Evolutionary conservation across 2,888 invertebrate genomes (phyloP).

Genomic region (Amphipyra berbera): DNA sequence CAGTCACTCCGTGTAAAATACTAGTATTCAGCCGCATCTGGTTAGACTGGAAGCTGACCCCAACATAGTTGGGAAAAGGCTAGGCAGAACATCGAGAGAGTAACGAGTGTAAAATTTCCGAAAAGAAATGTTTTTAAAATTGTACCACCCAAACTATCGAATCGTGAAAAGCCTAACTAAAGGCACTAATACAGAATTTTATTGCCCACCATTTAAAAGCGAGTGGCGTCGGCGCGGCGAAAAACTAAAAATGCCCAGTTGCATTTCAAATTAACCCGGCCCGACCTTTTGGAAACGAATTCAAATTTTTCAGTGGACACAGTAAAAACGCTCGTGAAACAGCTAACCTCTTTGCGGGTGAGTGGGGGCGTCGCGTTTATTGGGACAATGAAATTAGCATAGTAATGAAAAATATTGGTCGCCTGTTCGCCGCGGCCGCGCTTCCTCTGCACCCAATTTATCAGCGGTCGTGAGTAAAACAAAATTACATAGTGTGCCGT

Average conservation of each 20-base stretch:
- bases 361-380: constrained; percentile 81
- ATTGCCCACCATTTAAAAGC: constrained; percentile 69
- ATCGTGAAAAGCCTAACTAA: constrained; percentile 61
- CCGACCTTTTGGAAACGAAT: constrained; percentile 80
- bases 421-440: constrained; percentile 66
- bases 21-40: no score
- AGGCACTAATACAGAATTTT: constrained; percentile 68
- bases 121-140: constrained; percentile 41
- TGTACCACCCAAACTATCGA: constrained; percentile 55
- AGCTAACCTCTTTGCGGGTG: constrained; percentile 85
- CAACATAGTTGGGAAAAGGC: no score
- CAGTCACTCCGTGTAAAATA: no score
- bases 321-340: constrained; percentile 82
- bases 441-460: constrained; percentile 75
- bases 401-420: constrained; percentile 89
- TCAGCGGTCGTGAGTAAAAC: constrained; percentile 73
- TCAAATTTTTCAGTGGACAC: constrained; percentile 85
- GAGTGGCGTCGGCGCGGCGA: constrained; percentile 60
- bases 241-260: constrained; percentile 80
- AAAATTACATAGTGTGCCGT: constrained; percentile 68
- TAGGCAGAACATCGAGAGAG: no score
- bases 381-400: constrained; percentile 89
- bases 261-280: constrained; percentile 84
- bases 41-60: no score
- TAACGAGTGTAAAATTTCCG: constrained; percentile 44